These are phyloP conservation scores for Goniozus legneri DNA, from an alignment of 1,140 invertebrate species.

Conservation along the genomic window DNA sequence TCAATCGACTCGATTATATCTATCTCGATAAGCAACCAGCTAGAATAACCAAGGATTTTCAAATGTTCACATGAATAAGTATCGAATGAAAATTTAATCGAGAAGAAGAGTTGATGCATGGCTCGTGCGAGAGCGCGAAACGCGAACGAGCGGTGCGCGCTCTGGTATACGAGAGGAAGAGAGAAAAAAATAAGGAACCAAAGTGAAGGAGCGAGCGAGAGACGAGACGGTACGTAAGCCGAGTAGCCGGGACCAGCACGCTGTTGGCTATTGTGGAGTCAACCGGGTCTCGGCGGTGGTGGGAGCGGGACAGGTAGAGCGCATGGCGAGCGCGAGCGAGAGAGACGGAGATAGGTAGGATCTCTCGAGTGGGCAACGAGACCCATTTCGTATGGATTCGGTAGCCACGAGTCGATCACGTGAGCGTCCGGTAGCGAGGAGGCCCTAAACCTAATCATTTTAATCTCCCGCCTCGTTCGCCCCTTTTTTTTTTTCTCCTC, in stretches of 20 bases:
- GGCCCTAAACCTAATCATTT: slow-evolving; percentile 42
- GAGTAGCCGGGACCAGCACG: not conserved
- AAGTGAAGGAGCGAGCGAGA: not conserved
- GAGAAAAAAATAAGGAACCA: too few species aligned
- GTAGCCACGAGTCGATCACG: slow-evolving; percentile 44
- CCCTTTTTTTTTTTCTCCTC: slow-evolving; percentile 17
- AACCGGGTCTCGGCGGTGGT: too few species aligned
- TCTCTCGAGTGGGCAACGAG: slow-evolving; percentile 13
- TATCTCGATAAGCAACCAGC: too few species aligned
- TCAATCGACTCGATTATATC: too few species aligned
- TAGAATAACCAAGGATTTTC: too few species aligned
- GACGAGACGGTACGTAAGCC: not conserved
- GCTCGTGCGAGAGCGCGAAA: too few species aligned
- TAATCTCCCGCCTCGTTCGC: slow-evolving; percentile 29
- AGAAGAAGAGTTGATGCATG: too few species aligned
- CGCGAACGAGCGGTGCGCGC: too few species aligned
- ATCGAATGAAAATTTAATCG: too few species aligned
- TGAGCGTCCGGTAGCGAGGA: slow-evolving; percentile 34
- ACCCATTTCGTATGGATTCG: slow-evolving; percentile 37
- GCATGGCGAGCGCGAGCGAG: not conserved
- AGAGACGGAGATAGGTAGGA: too few species aligned
- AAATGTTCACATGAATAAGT: too few species aligned
- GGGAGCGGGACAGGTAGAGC: not conserved
- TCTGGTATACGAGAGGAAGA: too few species aligned
- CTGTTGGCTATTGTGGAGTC: not conserved